A percentile compares a stretch with the other conserved stretches of the same genome.
These are phyloP conservation scores for Pachyramphus minor DNA, from an alignment of 2,113 vertebrate species.

Conservation along the genomic window DNA sequence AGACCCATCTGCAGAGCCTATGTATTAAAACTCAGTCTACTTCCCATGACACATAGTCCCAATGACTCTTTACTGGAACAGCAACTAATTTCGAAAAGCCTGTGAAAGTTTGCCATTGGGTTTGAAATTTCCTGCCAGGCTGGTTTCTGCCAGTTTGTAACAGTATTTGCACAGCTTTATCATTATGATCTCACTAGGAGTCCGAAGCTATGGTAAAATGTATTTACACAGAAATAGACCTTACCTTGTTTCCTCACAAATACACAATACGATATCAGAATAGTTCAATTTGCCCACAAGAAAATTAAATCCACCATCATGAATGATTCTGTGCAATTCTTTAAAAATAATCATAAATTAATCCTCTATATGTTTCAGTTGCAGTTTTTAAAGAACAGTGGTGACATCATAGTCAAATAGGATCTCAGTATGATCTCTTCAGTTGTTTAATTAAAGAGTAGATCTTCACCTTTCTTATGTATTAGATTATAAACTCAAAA, in stretches of 20 bases:
- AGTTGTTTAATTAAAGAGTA: constrained; percentile 46
- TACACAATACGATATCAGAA: constrained; percentile 15
- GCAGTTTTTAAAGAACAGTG: not conserved
- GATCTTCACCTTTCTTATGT: constrained; percentile 14
- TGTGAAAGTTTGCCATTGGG: constrained; percentile 71
- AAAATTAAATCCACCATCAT: not conserved
- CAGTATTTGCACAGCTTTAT: constrained; percentile 66
- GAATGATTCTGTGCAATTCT: not conserved
- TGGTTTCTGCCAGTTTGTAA: constrained; percentile 65
- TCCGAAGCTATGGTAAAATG: constrained; percentile 61
- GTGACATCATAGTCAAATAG: not conserved
- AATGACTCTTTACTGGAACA: constrained; percentile 50
- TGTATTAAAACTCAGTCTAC: not conserved
- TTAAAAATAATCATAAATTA: not conserved
- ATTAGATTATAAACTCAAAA: not conserved
- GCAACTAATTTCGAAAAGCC: constrained; percentile 71
- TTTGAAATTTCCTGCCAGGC: constrained; percentile 65
- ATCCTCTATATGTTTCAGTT: not conserved
- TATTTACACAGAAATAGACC: constrained; percentile 58
- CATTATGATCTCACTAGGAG: constrained; percentile 64
- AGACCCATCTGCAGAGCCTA: not conserved
- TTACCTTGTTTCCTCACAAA: constrained; percentile 44
- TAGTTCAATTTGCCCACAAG: not conserved
- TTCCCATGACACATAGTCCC: not conserved
- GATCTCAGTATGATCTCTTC: constrained; percentile 11